phyloP scores from a whole-genome alignment of 2,888 invertebrate species.

The Alentia gelatinosa region DNA sequence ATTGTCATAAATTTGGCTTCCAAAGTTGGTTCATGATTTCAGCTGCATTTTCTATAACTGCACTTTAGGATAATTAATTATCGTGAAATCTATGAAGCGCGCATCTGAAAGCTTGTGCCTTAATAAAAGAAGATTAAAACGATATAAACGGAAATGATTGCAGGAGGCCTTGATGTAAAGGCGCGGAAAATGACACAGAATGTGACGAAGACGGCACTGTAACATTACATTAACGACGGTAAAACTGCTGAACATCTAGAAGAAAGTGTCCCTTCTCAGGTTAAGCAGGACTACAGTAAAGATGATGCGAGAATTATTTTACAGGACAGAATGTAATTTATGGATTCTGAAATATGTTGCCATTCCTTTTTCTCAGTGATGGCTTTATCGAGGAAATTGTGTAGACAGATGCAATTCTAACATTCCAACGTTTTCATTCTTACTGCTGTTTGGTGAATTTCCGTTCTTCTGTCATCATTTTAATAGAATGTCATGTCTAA shows the following conservation, averaged over 20 bases:
- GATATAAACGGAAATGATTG: not conserved
- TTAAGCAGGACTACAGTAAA: not conserved
- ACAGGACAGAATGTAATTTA: not conserved
- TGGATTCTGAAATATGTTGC: no score
- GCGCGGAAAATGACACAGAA: not conserved
- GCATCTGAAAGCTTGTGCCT: not conserved
- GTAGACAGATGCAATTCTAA: no score
- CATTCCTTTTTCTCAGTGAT: no score
- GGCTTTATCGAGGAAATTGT: no score
- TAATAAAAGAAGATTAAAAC: not conserved
- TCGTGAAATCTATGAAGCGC: not conserved
- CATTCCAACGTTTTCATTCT: no score
- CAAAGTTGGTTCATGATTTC: no score
- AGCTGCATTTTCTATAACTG: not conserved
- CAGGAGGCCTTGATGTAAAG: not conserved
- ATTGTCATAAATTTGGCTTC: no score
- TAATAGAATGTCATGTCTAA: no score
- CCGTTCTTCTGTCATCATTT: no score
- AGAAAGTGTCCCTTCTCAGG: not conserved
- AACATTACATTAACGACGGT: conserved; percentile 8
- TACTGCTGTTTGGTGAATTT: no score
- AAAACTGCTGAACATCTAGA: not conserved
- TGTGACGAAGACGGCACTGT: not conserved
- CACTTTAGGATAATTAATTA: not conserved
- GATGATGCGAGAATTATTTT: not conserved